Conservation (phyloP, 2,113 vertebrate species). For the Epinephelus cyanopodus region DNA sequence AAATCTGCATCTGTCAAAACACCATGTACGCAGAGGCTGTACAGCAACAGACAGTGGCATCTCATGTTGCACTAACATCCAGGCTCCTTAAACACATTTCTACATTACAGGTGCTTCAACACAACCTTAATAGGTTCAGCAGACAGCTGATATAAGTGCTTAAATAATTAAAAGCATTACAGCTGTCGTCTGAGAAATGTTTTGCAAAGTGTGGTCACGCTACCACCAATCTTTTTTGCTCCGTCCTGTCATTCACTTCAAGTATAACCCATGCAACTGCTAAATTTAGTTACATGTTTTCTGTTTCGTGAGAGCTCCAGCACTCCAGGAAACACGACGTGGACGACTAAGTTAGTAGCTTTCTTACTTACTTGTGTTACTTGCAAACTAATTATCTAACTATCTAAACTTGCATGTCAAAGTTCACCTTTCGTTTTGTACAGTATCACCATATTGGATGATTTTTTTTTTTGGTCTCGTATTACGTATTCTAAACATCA, state of each 20-base stretch:
- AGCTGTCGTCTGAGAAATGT: constrained; percentile 20
- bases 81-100: background rate
- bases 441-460: no score
- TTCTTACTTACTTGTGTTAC: no score
- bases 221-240: no score
- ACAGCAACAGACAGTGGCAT: background rate
- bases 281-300: background rate
- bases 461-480: no score
- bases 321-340: background rate
- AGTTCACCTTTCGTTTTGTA: background rate
- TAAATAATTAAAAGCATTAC: constrained; percentile 6
- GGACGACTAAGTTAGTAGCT: background rate
- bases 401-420: background rate
- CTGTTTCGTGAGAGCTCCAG: background rate
- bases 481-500: background rate
- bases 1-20: background rate
- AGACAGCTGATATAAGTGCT: constrained; percentile 7
- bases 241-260: background rate
- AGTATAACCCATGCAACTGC: background rate
- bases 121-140: background rate
- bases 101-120: background rate
- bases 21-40: background rate
- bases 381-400: background rate
- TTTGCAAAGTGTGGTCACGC: background rate
- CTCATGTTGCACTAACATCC: constrained; percentile 7